Percentiles rank a stretch among this genome's conserved stretches.
phyloP scores from a whole-genome alignment of 1,140 invertebrate species.

The Heliconius melpomene region DNA sequence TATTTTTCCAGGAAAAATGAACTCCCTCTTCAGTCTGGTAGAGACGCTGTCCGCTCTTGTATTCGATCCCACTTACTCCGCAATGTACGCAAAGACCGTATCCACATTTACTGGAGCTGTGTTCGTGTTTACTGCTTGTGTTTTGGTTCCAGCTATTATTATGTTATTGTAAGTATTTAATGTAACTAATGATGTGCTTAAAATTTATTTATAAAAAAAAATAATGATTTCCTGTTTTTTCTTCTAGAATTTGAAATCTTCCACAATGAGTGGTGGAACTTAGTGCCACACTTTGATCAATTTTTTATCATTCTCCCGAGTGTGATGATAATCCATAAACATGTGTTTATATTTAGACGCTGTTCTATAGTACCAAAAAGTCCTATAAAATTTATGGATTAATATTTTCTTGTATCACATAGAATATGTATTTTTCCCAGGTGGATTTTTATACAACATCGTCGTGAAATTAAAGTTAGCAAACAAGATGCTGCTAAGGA shows the following conservation, averaged over 20 bases:
- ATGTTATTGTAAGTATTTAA: not conserved
- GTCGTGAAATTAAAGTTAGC: conserved; percentile 1
- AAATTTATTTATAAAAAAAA: too few species aligned
- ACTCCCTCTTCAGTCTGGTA: conserved; percentile 72
- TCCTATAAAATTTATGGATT: not conserved
- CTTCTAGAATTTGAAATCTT: too few species aligned
- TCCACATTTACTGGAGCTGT: conserved; percentile 59
- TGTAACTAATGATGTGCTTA: too few species aligned
- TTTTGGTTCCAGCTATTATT: not conserved
- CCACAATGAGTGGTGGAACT: too few species aligned
- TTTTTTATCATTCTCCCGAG: not conserved
- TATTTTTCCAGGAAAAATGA: conserved; percentile 70
- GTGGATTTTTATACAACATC: conserved; percentile 7
- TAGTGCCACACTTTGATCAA: too few species aligned
- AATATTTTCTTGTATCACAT: not conserved
- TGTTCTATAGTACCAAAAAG: too few species aligned
- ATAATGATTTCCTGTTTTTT: too few species aligned
- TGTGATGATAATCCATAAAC: not conserved
- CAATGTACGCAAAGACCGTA: conserved; percentile 60
- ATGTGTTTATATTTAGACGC: not conserved
- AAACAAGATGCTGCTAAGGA: not conserved
- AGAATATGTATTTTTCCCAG: not conserved
- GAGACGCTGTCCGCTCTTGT: conserved; percentile 66
- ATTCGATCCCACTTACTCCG: conserved; percentile 68
- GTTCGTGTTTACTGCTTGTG: conserved; percentile 59